Percentiles rank a stretch among this genome's conserved stretches.
Conservation (phyloP, 2,797 vertebrate genomes). For the Sebastes ruberrimus region DNA sequence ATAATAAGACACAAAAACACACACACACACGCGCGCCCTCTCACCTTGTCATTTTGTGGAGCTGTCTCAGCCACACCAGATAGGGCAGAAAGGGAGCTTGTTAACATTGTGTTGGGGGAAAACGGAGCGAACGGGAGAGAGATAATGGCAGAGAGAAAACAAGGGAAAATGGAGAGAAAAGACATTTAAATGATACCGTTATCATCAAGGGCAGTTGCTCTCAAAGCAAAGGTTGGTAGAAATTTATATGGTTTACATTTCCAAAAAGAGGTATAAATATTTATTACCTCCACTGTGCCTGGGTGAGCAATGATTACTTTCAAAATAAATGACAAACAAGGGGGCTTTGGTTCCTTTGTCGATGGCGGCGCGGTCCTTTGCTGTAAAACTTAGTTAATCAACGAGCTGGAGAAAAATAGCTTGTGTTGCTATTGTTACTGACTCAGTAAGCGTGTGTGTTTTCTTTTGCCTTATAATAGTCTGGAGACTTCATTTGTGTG, state of each 20-base stretch:
- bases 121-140: conserved; percentile 31
- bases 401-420: conserved; percentile 51
- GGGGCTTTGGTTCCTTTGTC: conserved; percentile 64
- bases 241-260: conserved; percentile 68
- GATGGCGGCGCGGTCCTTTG: conserved; percentile 31
- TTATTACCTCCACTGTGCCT: conserved; percentile 57
- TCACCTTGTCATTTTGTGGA: conserved; percentile 64
- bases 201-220: conserved; percentile 65
- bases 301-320: conserved; percentile 67
- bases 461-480: conserved; percentile 56
- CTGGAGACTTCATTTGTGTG: conserved; percentile 76
- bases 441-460: conserved; percentile 43
- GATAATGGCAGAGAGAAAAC: conserved; percentile 63
- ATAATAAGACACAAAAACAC: conserved; percentile 9
- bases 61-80: conserved; percentile 63
- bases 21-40: conserved; percentile 29
- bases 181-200: conserved; percentile 75
- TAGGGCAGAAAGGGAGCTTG: conserved; percentile 68
- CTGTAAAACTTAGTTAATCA: conserved; percentile 70
- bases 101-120: conserved; percentile 71
- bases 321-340: conserved; percentile 70
- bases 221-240: conserved; percentile 58
- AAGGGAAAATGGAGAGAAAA: conserved; percentile 52
- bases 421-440: conserved; percentile 55
- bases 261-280: conserved; percentile 72